A percentile compares a stretch with the other conserved stretches of the same genome.
phyloP scores from a whole-genome alignment of 2,888 invertebrate genomes.

The Anodontia alba region DNA sequence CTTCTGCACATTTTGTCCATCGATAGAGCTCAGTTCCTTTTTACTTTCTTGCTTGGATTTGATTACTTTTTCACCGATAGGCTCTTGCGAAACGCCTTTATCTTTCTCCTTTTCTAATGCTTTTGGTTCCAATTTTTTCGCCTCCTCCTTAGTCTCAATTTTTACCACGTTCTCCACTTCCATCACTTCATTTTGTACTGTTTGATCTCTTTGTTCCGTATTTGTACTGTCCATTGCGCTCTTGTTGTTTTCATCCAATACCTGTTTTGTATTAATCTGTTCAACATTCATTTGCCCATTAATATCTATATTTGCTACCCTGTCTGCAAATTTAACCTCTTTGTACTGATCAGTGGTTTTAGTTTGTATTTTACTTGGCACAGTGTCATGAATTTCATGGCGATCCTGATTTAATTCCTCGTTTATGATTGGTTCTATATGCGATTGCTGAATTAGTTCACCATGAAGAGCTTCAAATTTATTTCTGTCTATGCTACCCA shows the following conservation, averaged over 20 bases:
- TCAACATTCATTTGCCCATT: constrained; percentile 7
- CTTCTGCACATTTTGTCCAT: neutral
- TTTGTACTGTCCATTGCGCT: neutral
- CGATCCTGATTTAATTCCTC: constrained; percentile 34
- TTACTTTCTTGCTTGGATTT: neutral
- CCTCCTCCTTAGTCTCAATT: neutral
- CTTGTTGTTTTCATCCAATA: neutral
- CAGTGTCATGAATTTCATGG: neutral
- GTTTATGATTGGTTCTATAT: constrained; percentile 40
- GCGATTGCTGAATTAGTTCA: constrained; percentile 15
- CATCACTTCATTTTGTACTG: neutral
- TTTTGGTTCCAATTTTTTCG: neutral
- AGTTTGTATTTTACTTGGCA: constrained; percentile 2
- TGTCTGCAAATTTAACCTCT: constrained; percentile 12
- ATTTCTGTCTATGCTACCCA: constrained; percentile 30
- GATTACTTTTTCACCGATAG: neutral
- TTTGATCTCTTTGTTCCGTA: neutral
- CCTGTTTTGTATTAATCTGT: constrained; percentile 16
- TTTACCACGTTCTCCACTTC: neutral
- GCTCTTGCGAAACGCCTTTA: neutral
- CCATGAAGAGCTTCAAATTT: constrained; percentile 17
- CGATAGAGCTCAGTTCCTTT: neutral
- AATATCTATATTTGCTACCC: constrained; percentile 5
- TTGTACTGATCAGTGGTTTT: constrained; percentile 10
- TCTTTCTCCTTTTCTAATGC: neutral